Base-by-base conservation (phyloP, 2,888 invertebrate genomes). In the Adela reaumurella region DNA sequence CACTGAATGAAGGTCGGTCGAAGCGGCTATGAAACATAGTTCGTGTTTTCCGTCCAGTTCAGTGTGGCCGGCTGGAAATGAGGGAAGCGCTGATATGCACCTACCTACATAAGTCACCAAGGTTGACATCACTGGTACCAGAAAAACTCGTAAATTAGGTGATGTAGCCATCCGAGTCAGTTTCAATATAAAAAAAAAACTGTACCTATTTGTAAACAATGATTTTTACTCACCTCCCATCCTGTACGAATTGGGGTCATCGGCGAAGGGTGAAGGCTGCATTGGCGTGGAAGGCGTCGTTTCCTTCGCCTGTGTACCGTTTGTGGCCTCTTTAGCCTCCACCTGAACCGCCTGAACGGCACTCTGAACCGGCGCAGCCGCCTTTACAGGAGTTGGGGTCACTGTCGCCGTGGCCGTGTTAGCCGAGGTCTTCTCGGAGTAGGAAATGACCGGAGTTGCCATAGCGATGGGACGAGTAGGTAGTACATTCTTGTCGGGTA, bases 231-330 rank as follows among this genome's bases (percentile, higher is more conserved):
- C 67, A 88, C 89, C 88, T 68, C 87, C 88, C 82, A 87, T 85
- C 60, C 86, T 80, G 58, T 85, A 85, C 0, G 84, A 83, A 58
- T 83, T 82, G 2, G 88, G 88, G 67, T 88, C 87, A 57, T 86
- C 81, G 54, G 81, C 80, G 58, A 74, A 77, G 16, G 82, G 82
- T 28, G 81, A 77, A 0, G 74, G 68, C 51, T 64, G 72, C 45
- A 68, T 64, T 0, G 78, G 76, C 47, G 68, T 56, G 1, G 74
- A 63, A 1, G 79, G 72, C 1, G 69, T 58, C 17, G 62, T 56
- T 43, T 71, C 67, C 54, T 73, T 71, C 43, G 54, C 61, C n/a
- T n/a, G n/a, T n/a, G n/a, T n/a, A n/a, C n/a, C n/a, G 2, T 60
- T 47, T 0, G 67, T 60, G 16, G 59, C 55, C 17, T 67, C 66